phyloP scores from a whole-genome alignment of 2,113 vertebrate genomes.

The Zosterops japonicus region DNA sequence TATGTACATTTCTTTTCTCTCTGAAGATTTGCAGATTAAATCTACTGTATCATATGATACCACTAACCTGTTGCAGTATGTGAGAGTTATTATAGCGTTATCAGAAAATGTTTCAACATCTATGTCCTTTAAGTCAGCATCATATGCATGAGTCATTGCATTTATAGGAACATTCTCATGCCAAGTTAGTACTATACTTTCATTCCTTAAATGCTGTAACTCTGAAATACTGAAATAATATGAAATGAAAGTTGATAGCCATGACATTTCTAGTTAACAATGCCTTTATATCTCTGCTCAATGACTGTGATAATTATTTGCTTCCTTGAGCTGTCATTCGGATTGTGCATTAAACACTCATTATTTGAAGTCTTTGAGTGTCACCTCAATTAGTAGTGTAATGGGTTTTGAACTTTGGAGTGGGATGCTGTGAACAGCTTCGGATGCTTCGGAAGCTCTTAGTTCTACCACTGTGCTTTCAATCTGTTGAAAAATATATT shows the following conservation, averaged over 20 bases:
- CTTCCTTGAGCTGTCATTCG: constrained; percentile 10
- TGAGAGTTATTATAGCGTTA: neutral
- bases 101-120: neutral
- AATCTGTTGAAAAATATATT: neutral
- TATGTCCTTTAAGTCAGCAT: neutral
- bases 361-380: neutral
- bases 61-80: neutral
- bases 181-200: neutral
- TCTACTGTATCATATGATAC: accelerated
- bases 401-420: neutral
- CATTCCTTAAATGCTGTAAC: neutral
- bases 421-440: neutral
- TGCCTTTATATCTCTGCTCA: neutral
- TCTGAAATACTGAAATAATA: neutral
- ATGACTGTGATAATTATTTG: neutral
- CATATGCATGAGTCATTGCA: neutral
- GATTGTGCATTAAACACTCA: neutral
- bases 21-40: neutral
- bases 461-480: neutral
- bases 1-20: neutral
- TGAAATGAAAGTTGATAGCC: neutral
- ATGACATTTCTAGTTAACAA: neutral
- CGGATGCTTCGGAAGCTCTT: neutral
- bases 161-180: neutral
- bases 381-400: neutral